Evolutionary conservation across 2,797 vertebrate genomes (phyloP).

Genomic region (Schizopygopsis pylzovi): DNA sequence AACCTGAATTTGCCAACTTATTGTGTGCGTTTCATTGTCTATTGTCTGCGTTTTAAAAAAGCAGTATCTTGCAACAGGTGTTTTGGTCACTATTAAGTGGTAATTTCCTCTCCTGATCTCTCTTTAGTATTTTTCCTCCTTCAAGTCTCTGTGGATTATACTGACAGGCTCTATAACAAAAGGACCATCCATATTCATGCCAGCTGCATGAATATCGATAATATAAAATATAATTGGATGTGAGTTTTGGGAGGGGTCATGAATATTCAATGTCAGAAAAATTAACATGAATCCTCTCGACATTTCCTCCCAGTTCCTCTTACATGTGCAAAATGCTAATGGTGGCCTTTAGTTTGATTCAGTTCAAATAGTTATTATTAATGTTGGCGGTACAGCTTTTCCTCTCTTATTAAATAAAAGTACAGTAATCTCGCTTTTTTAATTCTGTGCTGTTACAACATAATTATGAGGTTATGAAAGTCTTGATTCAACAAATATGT

Average conservation of each 20-base stretch:
- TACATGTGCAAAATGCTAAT: conserved; percentile 60
- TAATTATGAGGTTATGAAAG: conserved; percentile 13
- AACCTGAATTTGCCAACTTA: conserved; percentile 41
- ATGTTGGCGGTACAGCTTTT: conserved; percentile 53
- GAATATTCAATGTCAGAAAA: conserved; percentile 74
- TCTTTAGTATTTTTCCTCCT: neutral
- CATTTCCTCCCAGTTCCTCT: conserved; percentile 59
- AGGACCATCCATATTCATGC: conserved; percentile 75
- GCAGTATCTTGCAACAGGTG: conserved; percentile 43
- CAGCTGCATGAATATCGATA: conserved; percentile 76
- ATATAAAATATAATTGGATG: conserved; percentile 79
- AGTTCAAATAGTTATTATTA: conserved; percentile 59
- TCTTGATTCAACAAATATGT: conserved; percentile 5
- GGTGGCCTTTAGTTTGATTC: conserved; percentile 65
- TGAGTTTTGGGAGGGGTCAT: conserved; percentile 72
- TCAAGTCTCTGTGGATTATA: conserved; percentile 19
- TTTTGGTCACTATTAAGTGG: conserved; percentile 48
- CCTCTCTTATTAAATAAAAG: conserved; percentile 34
- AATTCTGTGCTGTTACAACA: neutral
- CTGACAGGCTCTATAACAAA: conserved; percentile 69
- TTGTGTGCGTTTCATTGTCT: conserved; percentile 23
- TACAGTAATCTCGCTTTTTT: neutral
- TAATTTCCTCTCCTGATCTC: conserved; percentile 32
- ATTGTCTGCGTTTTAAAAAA: conserved; percentile 8
- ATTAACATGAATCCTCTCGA: conserved; percentile 68